Conservation (phyloP, 2,113 vertebrate species). For the Polypterus senegalus region DNA sequence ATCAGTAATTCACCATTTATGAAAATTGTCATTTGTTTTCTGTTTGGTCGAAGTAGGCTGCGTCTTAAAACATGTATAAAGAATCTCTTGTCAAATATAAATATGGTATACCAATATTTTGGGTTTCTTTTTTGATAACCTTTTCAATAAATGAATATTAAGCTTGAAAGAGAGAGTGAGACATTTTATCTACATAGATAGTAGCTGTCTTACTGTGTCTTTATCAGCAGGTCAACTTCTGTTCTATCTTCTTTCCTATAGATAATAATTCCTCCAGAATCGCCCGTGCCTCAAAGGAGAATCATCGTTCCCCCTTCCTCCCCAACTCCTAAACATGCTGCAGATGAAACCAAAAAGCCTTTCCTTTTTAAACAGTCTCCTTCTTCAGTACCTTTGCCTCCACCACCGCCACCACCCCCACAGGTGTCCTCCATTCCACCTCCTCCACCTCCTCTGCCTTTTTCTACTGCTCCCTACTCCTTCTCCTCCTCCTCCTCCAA, state of each 20-base stretch:
- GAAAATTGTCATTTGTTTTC: no score
- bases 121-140: no score
- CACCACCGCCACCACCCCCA: constrained; percentile 21
- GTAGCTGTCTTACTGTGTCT: no score
- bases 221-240: not conserved
- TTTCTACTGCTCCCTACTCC: constrained; percentile 26
- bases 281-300: constrained; percentile 65
- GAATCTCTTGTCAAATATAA: no score
- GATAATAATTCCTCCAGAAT: constrained; percentile 77
- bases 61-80: no score
- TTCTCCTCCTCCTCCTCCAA: constrained; percentile 27
- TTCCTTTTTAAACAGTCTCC: constrained; percentile 20
- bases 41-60: no score
- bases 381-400: constrained; percentile 15
- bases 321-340: constrained; percentile 32
- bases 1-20: no score
- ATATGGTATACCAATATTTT: no score
- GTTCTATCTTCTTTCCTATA: constrained; percentile 43
- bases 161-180: no score
- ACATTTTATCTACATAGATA: no score
- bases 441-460: constrained; percentile 32
- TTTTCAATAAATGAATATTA: no score
- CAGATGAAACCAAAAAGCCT: constrained; percentile 27
- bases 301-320: constrained; percentile 55
- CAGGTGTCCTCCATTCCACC: constrained; percentile 26